Evolutionary conservation across 2,888 invertebrate genomes (phyloP).

Genomic region (Microdon myrmicae): DNA sequence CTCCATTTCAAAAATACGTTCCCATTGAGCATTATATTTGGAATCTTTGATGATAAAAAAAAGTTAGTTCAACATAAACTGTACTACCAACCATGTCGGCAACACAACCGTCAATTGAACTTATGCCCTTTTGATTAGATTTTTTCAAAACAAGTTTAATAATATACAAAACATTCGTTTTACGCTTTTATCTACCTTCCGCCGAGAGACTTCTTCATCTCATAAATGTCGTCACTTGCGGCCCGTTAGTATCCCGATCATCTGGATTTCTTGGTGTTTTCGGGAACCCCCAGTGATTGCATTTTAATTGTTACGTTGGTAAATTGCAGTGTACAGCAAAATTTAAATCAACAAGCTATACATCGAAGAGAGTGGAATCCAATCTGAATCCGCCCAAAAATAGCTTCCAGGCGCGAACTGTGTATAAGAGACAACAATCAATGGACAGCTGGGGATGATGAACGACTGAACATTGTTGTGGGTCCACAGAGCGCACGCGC

Average conservation of each 20-base stretch:
- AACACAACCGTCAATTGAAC: too few species aligned
- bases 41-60: too few species aligned
- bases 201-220: too few species aligned
- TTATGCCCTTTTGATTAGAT: too few species aligned
- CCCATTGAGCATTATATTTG: too few species aligned
- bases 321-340: slow-evolving; percentile 54
- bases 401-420: slow-evolving; percentile 50
- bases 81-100: too few species aligned
- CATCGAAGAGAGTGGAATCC: slow-evolving; percentile 25
- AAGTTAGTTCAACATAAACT: too few species aligned
- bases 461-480: slow-evolving; percentile 43
- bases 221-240: slow-evolving; percentile 42
- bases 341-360: slow-evolving; percentile 55
- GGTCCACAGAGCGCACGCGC: slow-evolving; percentile 40
- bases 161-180: too few species aligned
- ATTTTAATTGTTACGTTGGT: slow-evolving; percentile 63
- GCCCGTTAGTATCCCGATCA: background rate
- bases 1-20: too few species aligned
- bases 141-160: too few species aligned
- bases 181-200: too few species aligned
- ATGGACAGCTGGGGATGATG: slow-evolving; percentile 45
- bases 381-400: slow-evolving; percentile 39
- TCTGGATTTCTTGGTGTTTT: too few species aligned
- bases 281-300: slow-evolving; percentile 57
- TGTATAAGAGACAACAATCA: slow-evolving; percentile 52